Evolutionary conservation across 1,140 invertebrate genomes (phyloP), one percentile per base, ranked within the genome.

Genomic region (Lordiphosa clarofinis): DNA sequence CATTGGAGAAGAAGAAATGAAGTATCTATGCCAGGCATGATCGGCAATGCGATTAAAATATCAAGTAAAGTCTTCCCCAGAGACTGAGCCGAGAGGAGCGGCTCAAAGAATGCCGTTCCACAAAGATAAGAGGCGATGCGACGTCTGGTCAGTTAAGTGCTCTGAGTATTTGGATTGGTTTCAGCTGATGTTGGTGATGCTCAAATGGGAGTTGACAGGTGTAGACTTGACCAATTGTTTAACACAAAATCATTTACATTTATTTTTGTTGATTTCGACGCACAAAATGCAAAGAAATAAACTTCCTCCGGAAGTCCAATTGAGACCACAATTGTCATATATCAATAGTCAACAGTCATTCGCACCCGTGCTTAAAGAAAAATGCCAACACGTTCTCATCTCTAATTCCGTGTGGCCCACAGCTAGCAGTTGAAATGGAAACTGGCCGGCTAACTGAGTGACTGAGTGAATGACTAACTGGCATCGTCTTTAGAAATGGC

Each of bases 1-100:
- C 55, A 59, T 50, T 11, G 35, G 35, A 21, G 39, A 55, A 40
- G 56, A 56, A 65, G 61, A 66, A 66, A 66, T 66, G 63, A 65
- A 31, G 28, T 31, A 31, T 31, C 28, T 66, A 52, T 65, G 61
- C 43, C 61, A 66, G 33, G 48, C 43, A 62, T 73, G 73, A 78
- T 78, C 74, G 60, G 69, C 76, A 82, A 82, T 67, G 78, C 76
- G 76, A 81, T 81, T 81, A 81, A 81, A 74, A 81, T 76, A 84
- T 76, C 72, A 76, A 76, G 62, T 75, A 58, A 54, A 55, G 56
- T 59, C 47, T 38, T 38, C 42, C 35, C 46, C 40, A 33, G 31
- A 33, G 33, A 12, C 8, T 9, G 5, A 19, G 48, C 21, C 21
- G 1, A 15, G 24, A 9, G 33, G 43, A 46, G 19, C 4, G 10